Evolutionary conservation across 2,888 invertebrate genomes (phyloP).

Genomic region (Ormia ochracea): DNA sequence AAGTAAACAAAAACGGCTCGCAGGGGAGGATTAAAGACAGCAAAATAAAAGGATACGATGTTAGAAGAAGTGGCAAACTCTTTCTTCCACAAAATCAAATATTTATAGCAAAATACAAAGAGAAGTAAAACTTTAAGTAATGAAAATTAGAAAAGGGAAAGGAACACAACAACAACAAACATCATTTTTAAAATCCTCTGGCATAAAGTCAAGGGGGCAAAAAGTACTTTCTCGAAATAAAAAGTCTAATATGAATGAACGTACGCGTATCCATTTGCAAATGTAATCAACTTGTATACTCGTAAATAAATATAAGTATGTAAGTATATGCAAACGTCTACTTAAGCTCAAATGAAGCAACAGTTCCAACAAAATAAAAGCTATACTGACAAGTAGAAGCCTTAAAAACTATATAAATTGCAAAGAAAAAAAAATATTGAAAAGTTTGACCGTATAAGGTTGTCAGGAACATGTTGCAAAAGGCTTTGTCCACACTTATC

Average conservation of each 20-base stretch:
- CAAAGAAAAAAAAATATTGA: no score
- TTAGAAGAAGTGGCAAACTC: no score
- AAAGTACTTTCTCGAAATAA: background rate
- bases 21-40: background rate
- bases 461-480: no score
- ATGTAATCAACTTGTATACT: background rate
- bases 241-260: background rate
- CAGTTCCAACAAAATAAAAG: no score
- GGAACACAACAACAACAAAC: background rate
- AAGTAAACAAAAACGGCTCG: background rate
- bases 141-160: background rate
- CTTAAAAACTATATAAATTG: no score
- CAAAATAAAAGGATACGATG: background rate
- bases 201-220: slow-evolving; percentile 7
- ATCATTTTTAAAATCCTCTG: slow-evolving; percentile 18
- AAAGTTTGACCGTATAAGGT: no score
- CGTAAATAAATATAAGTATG: no score
- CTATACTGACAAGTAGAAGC: no score
- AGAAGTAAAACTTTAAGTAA: background rate
- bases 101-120: background rate
- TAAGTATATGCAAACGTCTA: no score
- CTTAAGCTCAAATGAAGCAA: no score
- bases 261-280: background rate
- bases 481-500: no score
- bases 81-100: background rate